Base-by-base conservation (phyloP, 2,113 vertebrate species). In the Heteronetta atricapilla region DNA sequence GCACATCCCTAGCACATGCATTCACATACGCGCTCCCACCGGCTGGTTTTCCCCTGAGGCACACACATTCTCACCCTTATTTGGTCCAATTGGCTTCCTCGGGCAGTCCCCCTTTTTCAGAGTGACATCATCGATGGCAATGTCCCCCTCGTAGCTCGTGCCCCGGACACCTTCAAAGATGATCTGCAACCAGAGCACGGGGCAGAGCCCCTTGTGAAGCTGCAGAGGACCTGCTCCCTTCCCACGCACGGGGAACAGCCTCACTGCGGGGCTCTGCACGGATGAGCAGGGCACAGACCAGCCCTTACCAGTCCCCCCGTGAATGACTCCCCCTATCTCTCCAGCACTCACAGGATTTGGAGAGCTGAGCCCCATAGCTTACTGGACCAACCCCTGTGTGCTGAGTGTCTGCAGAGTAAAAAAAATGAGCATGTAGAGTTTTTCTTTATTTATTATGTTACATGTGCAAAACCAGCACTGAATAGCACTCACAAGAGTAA, bases 141-240 rank as follows among this genome's bases (percentile, higher is more conserved):
- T 99, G 95, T 99, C 99, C 25, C 99, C 99, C 95, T 99, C 98
- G 1, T 98, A 99, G 87, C 98, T 98, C 0, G 97, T 97, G 40
- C 99, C 99, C 77, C 99, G 98, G 73, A 99, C 98, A 55, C 99
- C 99, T 97, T 99, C 99, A 10, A 99, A 99, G 93, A 99, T 98
- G 94, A 99, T 98, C 99, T 99, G 97, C 76, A 90, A 88, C 70
- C 66, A 94, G 82, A 89, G 64, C 82, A 86, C 5, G 79, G 28
- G 53, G 87, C 66, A 96, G 68, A 93, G 70, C 36, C 90, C 59
- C 94, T 59, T 6, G 1, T 81, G 52, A 95, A 56, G 58, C 56
- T 69, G 77, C 40, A 17, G 84, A 91, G 23, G 31, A 77, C 70
- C 44, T 72, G 58, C n/a, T 38, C 48, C 28, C 14, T 82, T 69